Evolutionary conservation across 2,797 vertebrate species (phyloP).

Genomic region (Ctenopoma multispine): DNA sequence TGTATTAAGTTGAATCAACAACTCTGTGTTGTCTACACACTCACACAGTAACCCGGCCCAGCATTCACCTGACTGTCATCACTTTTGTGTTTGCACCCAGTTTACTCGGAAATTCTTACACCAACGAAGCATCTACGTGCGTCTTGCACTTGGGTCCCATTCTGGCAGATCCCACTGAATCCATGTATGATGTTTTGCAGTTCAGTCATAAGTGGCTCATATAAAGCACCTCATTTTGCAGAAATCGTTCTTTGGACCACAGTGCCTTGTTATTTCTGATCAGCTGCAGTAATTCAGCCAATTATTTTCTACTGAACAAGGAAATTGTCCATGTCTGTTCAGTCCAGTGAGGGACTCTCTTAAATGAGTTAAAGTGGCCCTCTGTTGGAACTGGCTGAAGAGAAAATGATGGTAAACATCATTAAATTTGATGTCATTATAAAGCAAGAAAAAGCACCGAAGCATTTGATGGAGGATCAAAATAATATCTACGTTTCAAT

Average conservation of each 20-base stretch:
- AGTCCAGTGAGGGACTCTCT: neutral
- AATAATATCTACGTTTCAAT: neutral
- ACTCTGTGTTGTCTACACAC: no score
- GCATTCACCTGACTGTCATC: no score
- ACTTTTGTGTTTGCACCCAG: no score
- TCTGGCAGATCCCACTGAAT: neutral
- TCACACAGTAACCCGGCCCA: no score
- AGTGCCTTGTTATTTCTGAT: constrained; percentile 36
- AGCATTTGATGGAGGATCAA: neutral
- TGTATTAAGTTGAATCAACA: no score
- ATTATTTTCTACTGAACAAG: constrained; percentile 19
- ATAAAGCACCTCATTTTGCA: constrained; percentile 14
- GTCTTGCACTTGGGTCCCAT: no score
- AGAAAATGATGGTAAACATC: constrained; percentile 24
- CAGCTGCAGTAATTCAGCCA: constrained; percentile 19
- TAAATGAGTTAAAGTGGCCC: neutral
- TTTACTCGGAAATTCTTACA: no score
- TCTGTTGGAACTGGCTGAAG: constrained; percentile 16
- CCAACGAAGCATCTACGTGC: no score
- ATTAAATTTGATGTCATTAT: constrained; percentile 7
- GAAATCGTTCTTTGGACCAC: constrained; percentile 1
- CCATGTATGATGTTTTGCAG: neutral
- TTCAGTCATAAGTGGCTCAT: neutral
- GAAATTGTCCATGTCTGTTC: neutral
- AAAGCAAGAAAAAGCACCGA: neutral